Evolutionary conservation across 2,888 invertebrate genomes (phyloP).

Genomic region (Mylabris sibirica): DNA sequence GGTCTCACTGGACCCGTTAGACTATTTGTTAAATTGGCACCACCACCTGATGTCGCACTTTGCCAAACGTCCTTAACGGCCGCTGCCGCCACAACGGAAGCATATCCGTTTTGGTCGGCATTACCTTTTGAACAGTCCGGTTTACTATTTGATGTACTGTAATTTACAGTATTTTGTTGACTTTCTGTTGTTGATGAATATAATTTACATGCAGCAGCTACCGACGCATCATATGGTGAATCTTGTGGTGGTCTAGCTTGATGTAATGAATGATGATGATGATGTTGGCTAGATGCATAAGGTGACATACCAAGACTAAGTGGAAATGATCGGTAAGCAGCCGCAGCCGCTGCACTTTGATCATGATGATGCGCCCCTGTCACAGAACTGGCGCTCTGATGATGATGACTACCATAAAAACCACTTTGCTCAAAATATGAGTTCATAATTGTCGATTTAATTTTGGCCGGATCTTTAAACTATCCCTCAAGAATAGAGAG

Average conservation of each 20-base stretch:
- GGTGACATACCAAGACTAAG: slow-evolving; percentile 86
- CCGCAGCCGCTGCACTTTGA: slow-evolving; percentile 76
- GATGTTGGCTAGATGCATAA: slow-evolving; percentile 74
- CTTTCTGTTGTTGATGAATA: slow-evolving; percentile 73
- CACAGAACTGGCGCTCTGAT: slow-evolving; percentile 76
- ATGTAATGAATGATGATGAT: slow-evolving; percentile 77
- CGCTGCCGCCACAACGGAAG: slow-evolving; percentile 72
- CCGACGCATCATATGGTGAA: slow-evolving; percentile 90
- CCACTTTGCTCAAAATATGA: slow-evolving; percentile 96
- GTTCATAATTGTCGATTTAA: slow-evolving; percentile 76
- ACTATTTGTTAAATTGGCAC: slow-evolving; percentile 70
- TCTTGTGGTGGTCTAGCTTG: slow-evolving; percentile 86
- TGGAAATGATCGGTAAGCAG: slow-evolving; percentile 84
- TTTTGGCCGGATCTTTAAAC: slow-evolving; percentile 46
- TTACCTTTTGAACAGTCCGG: slow-evolving; percentile 78
- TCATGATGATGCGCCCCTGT: slow-evolving; percentile 69
- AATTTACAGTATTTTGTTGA: slow-evolving; percentile 67
- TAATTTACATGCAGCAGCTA: slow-evolving; percentile 83
- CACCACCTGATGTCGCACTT: slow-evolving; percentile 74
- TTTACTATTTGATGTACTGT: slow-evolving; percentile 68
- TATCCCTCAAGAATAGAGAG: slow-evolving; percentile 51
- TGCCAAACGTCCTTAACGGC: slow-evolving; percentile 71
- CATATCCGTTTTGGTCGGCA: slow-evolving; percentile 70
- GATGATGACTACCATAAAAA: slow-evolving; percentile 92
- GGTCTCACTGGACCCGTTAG: slow-evolving; percentile 76